Conservation (phyloP, 1,140 invertebrate species). For the Bombus impatiens region DNA sequence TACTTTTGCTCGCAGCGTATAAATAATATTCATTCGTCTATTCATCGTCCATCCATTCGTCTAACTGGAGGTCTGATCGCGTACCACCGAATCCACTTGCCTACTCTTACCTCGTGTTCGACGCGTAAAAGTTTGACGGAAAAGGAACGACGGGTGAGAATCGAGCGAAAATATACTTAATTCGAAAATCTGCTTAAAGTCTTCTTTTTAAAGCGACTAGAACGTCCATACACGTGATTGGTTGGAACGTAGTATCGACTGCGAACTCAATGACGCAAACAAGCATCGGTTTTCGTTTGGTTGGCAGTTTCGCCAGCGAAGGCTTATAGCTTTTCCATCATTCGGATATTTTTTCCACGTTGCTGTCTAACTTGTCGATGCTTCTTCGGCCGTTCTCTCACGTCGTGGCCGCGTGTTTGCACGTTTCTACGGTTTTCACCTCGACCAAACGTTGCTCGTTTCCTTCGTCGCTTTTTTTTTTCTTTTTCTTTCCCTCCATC, state of each 20-base stretch:
- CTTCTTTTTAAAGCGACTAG: not conserved
- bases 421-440: conserved; percentile 26
- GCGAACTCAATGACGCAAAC: not conserved
- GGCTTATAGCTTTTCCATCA: conserved; percentile 19
- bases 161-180: not conserved
- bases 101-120: too few relatives aligned
- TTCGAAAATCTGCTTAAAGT: not conserved
- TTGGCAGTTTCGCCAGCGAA: conserved; percentile 11
- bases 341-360: not conserved
- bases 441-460: conserved; percentile 5
- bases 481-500: not conserved
- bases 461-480: not conserved
- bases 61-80: too few relatives aligned
- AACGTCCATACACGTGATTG: not conserved
- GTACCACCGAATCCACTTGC: too few relatives aligned
- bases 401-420: conserved; percentile 14
- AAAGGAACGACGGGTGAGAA: not conserved
- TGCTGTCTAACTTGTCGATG: not conserved
- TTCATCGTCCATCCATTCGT: too few relatives aligned
- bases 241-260: not conserved
- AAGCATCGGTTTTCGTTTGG: conserved; percentile 40
- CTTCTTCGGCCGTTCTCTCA: conserved; percentile 15
- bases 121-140: too few relatives aligned
- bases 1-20: too few relatives aligned
- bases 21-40: too few relatives aligned